phyloP scores from a whole-genome alignment of 2,888 invertebrate genomes.

The Melinaea menophilus region DNA sequence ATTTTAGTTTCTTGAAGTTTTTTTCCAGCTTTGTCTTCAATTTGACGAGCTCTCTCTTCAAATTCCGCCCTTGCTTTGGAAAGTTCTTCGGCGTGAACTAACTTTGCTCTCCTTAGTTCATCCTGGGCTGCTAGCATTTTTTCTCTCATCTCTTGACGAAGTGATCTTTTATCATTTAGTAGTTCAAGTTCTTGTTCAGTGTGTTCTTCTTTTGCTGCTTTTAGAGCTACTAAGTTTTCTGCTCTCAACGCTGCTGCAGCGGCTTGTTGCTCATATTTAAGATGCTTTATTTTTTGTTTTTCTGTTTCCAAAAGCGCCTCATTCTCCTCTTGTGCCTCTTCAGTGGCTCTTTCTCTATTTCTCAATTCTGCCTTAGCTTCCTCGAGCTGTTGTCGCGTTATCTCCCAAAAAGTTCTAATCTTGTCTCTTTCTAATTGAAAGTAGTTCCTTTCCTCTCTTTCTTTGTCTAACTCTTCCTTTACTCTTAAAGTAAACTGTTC shows the following conservation, averaged over 20 bases:
- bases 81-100: slow-evolving; percentile 86
- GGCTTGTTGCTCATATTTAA: slow-evolving; percentile 94
- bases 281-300: slow-evolving; percentile 94
- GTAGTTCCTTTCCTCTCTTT: slow-evolving; percentile 96
- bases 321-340: slow-evolving; percentile 91
- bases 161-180: slow-evolving; percentile 83
- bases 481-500: slow-evolving; percentile 92
- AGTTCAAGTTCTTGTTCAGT: slow-evolving; percentile 86
- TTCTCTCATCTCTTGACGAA: slow-evolving; percentile 83
- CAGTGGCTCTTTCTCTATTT: slow-evolving; percentile 86
- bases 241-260: slow-evolving; percentile 90
- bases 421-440: slow-evolving; percentile 97
- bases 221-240: slow-evolving; percentile 88
- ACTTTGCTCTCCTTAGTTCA: slow-evolving; percentile 83
- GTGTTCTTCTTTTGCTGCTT: slow-evolving; percentile 91
- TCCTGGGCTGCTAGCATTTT: slow-evolving; percentile 84
- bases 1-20: slow-evolving; percentile 84
- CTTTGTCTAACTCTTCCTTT: slow-evolving; percentile 94
- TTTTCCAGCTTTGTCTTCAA: slow-evolving; percentile 81
- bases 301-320: slow-evolving; percentile 92
- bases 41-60: slow-evolving; percentile 71
- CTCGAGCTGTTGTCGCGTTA: slow-evolving; percentile 92
- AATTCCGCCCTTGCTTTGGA: slow-evolving; percentile 76
- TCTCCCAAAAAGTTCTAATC: slow-evolving; percentile 96
- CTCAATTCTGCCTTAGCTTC: slow-evolving; percentile 86